Evolutionary conservation across 1,140 invertebrate species (phyloP).

Genomic region (Frieseomelitta varia): DNA sequence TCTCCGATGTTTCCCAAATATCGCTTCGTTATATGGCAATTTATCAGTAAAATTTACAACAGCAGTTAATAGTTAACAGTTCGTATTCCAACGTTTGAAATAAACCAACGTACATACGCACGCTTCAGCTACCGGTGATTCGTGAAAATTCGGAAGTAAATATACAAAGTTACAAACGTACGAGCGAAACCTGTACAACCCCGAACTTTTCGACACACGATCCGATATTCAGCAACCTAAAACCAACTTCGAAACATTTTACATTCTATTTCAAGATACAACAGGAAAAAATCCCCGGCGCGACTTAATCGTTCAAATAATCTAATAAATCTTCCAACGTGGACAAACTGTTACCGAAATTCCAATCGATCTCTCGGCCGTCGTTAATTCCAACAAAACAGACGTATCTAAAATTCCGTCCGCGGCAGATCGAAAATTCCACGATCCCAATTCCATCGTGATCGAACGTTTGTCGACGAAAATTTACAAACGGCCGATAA

Average conservation of each 20-base stretch:
- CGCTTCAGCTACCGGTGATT: not conserved
- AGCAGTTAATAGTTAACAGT: too few relatives aligned
- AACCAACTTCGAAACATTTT: not conserved
- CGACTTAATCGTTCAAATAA: not conserved
- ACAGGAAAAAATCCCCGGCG: too few relatives aligned
- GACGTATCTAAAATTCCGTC: not conserved
- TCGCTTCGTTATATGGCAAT: too few relatives aligned
- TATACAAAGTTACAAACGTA: not conserved
- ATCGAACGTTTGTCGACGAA: not conserved
- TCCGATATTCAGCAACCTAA: not conserved
- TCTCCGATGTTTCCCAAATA: too few relatives aligned
- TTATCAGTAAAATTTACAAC: too few relatives aligned
- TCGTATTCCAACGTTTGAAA: not conserved
- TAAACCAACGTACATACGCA: not conserved
- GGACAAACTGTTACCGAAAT: not conserved
- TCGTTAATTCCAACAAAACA: not conserved
- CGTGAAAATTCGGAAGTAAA: not conserved
- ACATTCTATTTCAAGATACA: not conserved
- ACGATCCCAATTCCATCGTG: not conserved
- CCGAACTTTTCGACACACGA: not conserved
- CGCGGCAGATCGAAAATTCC: not conserved
- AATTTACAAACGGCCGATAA: too few relatives aligned
- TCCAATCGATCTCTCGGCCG: not conserved
- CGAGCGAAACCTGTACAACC: not conserved
- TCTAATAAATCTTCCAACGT: not conserved